Percentiles rank a stretch among this genome's conserved stretches.
These are phyloP conservation scores for Melanargia galathea DNA, from an alignment of 2,888 invertebrate species.

Conservation along the genomic window DNA sequence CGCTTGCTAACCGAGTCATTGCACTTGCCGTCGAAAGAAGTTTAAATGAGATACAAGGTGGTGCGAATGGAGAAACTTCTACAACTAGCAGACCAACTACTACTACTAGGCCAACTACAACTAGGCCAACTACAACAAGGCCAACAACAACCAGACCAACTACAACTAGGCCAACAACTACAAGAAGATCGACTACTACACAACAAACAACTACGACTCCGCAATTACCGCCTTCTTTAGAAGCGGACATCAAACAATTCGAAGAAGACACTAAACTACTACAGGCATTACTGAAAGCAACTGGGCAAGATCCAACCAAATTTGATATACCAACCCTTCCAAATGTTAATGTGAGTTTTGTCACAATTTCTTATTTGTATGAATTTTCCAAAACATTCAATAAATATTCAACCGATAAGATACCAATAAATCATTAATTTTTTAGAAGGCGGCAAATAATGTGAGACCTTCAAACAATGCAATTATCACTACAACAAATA, in stretches of 20 bases:
- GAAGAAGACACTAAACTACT: conserved; percentile 76
- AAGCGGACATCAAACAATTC: conserved; percentile 76
- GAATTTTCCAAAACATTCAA: too few species aligned
- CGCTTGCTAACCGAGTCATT: conserved; percentile 79
- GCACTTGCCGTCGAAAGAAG: conserved; percentile 80
- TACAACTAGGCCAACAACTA: conserved; percentile 54
- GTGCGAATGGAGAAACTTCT: conserved; percentile 53
- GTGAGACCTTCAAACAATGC: conserved; percentile 48
- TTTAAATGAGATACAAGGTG: conserved; percentile 70
- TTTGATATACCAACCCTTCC: conserved; percentile 71
- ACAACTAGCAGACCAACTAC: conserved; percentile 45
- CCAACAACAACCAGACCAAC: conserved; percentile 47
- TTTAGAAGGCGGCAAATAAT: conserved; percentile 51
- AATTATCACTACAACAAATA: conserved; percentile 52
- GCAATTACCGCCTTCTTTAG: conserved; percentile 63
- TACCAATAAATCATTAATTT: conserved; percentile 28
- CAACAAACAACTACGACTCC: conserved; percentile 51
- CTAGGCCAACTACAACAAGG: conserved; percentile 49
- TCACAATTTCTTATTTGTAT: background rate
- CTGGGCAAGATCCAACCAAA: conserved; percentile 74
- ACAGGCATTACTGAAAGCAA: conserved; percentile 73
- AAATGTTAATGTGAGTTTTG: conserved; percentile 55
- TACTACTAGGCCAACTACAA: conserved; percentile 34
- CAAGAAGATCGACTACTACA: conserved; percentile 55
- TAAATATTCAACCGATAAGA: background rate